Percentiles rank a stretch among this genome's conserved stretches.
phyloP scores from a whole-genome alignment of 2,797 vertebrate species.

The Aeoliscus strigatus region DNA sequence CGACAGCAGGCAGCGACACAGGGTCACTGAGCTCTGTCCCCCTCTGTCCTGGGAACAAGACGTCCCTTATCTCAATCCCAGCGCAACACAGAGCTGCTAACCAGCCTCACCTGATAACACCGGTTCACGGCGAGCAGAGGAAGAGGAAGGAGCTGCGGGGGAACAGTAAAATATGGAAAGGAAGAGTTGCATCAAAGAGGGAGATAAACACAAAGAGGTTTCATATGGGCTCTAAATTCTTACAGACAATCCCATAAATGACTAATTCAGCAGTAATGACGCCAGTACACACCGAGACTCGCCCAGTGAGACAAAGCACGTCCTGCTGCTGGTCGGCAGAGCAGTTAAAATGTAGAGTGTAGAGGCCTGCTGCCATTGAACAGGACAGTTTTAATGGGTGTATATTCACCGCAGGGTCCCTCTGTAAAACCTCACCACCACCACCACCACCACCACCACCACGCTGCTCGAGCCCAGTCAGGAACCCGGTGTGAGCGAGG shows the following conservation, averaged over 20 bases:
- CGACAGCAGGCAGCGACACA: slow-evolving; percentile 31
- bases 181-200: slow-evolving; percentile 44
- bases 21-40: slow-evolving; percentile 10
- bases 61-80: slow-evolving; percentile 58
- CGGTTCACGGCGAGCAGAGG: slow-evolving; percentile 16
- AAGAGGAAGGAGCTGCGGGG: slow-evolving; percentile 15
- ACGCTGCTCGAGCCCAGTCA: too few species aligned
- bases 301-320: slow-evolving; percentile 4
- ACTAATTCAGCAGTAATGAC: slow-evolving; percentile 13
- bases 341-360: slow-evolving; percentile 8
- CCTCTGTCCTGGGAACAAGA: slow-evolving; percentile 30
- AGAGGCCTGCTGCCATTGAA: slow-evolving; percentile 37
- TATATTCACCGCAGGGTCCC: slow-evolving; percentile 34
- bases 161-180: slow-evolving; percentile 37
- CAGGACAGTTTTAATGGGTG: slow-evolving; percentile 46
- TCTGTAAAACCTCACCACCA: slow-evolving; percentile 51
- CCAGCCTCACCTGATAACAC: slow-evolving; percentile 57
- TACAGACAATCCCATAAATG: slow-evolving; percentile 11
- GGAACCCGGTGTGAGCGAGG: too few species aligned
- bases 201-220: slow-evolving; percentile 29
- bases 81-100: slow-evolving; percentile 46
- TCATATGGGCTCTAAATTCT: slow-evolving; percentile 25
- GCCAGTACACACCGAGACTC: slow-evolving; percentile 2
- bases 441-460: slow-evolving; percentile 44
- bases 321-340: background rate